Base-by-base conservation (phyloP, 2,888 invertebrate species). In the Ophion slaviceki region DNA sequence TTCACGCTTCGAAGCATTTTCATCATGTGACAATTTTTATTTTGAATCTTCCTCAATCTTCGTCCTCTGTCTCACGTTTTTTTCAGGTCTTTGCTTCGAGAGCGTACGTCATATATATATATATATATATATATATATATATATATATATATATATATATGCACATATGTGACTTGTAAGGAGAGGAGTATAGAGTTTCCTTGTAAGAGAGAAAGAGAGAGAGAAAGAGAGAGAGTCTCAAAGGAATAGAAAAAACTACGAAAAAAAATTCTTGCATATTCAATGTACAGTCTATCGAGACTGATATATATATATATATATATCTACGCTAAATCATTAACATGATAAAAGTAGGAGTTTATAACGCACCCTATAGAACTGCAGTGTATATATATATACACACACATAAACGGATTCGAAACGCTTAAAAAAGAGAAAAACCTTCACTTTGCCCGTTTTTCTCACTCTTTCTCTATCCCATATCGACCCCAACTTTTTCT, bases 321-420 rank as follows among this genome's bases (percentile, higher is more conserved):
- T 47, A 24, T 24, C 24, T 24, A 70, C 59, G 20, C 70, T 67
- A 66, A 20, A 71, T 82, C 67, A 85, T 85, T 85, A 85, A 62
- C 85, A 85, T 85, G 72, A 85, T 85, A 85, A 85, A 85, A 85
- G 85, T 82, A 24, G 61, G 40, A 79, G 75, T 75, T 79, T 67
- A 76, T 85, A 78, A 74, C 68, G 40, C 57, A 66, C 47, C 59
- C 64, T 64, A 82, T 74, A 36, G 72, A 78, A 28, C 57, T 20
- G 57, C 76, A 72, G 57, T 80, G 59, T 75, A 68, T 36, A 47
- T 47, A 14, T 45, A 45, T 45, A 45, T 45, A 45, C 5, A 45
- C 2, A 45, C 2, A 45, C 2, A 45, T 78, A 82, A 85, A 85
- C 68, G 70, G 85, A 85, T 85, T 82, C 78, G 81, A 62, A 57